These are phyloP conservation scores for Poliocrania exsul DNA, from an alignment of 2,797 vertebrate genomes.

Conservation along the genomic window DNA sequence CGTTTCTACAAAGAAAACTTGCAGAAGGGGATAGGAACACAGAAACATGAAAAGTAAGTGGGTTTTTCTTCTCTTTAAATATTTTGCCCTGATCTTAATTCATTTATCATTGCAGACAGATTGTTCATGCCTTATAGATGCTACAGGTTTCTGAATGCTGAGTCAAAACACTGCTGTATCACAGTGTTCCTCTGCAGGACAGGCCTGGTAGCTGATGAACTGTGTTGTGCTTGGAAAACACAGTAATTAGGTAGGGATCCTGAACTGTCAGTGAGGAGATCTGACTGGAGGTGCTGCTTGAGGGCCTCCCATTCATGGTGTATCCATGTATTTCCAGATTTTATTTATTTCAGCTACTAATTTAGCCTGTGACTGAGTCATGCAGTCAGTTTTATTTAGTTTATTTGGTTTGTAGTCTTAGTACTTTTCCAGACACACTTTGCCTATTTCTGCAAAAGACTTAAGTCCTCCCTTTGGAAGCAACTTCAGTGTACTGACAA, in stretches of 20 bases:
- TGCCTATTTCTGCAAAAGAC: not conserved
- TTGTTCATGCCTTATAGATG: not conserved
- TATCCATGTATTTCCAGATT: not conserved
- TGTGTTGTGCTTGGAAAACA: not conserved
- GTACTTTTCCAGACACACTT: not conserved
- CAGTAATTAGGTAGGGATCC: not conserved
- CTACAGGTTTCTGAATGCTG: not conserved
- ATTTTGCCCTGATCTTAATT: not conserved
- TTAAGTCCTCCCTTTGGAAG: not conserved
- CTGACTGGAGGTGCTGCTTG: not conserved
- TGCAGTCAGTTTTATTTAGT: not conserved
- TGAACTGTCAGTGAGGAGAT: not conserved
- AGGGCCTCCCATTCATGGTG: not conserved
- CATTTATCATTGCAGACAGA: not conserved
- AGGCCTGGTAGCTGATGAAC: not conserved
- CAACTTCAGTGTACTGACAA: not conserved
- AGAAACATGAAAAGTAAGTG: slow-evolving; percentile 71
- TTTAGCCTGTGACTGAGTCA: not conserved
- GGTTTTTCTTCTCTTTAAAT: not conserved
- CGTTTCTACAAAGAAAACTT: slow-evolving; percentile 79
- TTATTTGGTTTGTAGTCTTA: not conserved
- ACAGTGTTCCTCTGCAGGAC: not conserved
- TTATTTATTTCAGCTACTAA: not conserved
- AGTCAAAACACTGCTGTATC: not conserved
- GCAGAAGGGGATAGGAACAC: slow-evolving; percentile 15